Conservation (phyloP, 2,797 vertebrate genomes). For the Lacerta agilis region DNA sequence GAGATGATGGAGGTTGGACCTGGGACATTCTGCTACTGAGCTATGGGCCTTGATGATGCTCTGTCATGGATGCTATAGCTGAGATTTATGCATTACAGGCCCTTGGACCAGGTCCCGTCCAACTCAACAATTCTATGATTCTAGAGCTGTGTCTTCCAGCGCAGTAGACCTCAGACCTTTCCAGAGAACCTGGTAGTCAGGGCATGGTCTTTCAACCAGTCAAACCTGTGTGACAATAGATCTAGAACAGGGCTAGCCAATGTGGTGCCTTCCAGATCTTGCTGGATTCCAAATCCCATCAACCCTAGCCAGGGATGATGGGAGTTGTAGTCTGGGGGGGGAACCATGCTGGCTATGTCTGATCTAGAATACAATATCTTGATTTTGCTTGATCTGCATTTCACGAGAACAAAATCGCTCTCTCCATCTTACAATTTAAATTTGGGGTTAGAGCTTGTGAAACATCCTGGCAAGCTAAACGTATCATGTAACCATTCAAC, state of each 20-base stretch:
- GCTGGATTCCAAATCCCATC: background rate
- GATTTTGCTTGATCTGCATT: background rate
- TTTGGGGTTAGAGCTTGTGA: background rate
- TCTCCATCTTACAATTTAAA: background rate
- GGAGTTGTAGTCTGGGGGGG: background rate
- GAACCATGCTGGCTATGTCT: background rate
- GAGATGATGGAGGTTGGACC: too few species aligned
- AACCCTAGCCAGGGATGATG: background rate
- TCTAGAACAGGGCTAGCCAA: background rate
- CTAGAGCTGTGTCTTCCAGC: background rate
- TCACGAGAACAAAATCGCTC: background rate
- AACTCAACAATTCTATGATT: too few species aligned
- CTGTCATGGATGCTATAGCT: too few species aligned
- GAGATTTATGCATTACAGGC: too few species aligned
- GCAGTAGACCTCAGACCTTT: background rate
- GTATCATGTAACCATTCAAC: background rate
- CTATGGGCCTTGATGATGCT: too few species aligned
- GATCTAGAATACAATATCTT: background rate
- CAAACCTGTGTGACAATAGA: background rate
- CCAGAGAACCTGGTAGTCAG: background rate
- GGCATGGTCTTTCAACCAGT: background rate
- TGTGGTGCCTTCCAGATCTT: background rate
- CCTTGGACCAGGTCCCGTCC: too few species aligned
- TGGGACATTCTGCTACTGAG: too few species aligned
- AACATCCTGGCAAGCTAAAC: background rate